These are phyloP conservation scores for Heliocidaris tuberculata DNA, from an alignment of 35 echinoderm and acorn worm genomes.

Conservation along the genomic window DNA sequence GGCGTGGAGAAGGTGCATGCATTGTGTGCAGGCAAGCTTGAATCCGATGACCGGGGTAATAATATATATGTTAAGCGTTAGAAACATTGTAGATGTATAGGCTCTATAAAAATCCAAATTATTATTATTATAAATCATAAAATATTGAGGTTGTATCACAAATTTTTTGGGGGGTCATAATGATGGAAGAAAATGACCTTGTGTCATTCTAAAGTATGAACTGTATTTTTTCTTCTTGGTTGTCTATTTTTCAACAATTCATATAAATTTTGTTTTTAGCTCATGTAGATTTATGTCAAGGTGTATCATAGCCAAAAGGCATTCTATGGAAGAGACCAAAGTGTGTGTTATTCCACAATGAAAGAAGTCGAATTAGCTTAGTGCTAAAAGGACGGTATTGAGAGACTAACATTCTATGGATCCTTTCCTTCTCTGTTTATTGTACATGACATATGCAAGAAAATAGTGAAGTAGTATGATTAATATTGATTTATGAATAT, in stretches of 20 bases:
- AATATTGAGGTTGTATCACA: not conserved
- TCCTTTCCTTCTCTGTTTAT: not conserved
- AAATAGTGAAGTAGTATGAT: not conserved
- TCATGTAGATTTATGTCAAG: not conserved
- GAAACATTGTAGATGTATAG: too few species aligned
- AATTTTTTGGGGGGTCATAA: not conserved
- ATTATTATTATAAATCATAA: not conserved
- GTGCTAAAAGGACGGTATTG: not conserved
- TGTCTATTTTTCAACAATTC: not conserved
- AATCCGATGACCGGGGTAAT: too few species aligned
- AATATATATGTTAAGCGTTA: too few species aligned
- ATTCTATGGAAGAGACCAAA: not conserved
- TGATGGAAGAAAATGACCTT: not conserved
- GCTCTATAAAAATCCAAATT: too few species aligned
- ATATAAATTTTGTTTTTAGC: not conserved
- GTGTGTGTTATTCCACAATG: slow-evolving; percentile 2
- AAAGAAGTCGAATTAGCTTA: not conserved
- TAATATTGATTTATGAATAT: not conserved
- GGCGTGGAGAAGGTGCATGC: too few species aligned
- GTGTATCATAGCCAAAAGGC: not conserved
- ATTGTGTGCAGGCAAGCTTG: too few species aligned
- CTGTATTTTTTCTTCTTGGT: not conserved
- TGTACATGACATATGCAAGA: slow-evolving; percentile 7
- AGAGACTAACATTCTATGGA: not conserved
- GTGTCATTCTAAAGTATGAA: not conserved